Evolutionary conservation across 2,888 invertebrate species (phyloP), one percentile per base, ranked within the genome.

Genomic region (Cynaeus angustus): DNA sequence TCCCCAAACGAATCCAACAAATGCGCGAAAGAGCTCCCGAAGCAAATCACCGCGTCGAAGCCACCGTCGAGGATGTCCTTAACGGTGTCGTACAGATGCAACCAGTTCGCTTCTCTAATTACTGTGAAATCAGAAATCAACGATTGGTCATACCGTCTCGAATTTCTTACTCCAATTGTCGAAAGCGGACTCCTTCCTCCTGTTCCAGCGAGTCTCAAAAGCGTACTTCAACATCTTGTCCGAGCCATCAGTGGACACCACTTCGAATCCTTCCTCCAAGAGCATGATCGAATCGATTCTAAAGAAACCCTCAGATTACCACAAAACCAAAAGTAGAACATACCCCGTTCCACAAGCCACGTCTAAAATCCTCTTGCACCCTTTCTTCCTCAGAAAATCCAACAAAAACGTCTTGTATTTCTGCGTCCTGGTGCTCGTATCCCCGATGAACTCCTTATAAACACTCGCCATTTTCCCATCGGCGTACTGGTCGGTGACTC

Each of bases 151-250:
- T n/a, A n/a, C n/a, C n/a, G n/a, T n/a, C n/a, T n/a, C n/a, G n/a
- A n/a, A n/a, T n/a, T n/a, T n/a, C n/a, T 86, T 85, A 96, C 96
- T 87, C 96, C 96, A 96, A 64, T 92, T 89, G 79, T 96, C 94
- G 79, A 94, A 96, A 55, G 90, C 90, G 0, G 86, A 77, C 79
- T 96, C 92, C 80, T 91, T 93, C 72, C 96, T 88, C 56, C 94
- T 89, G 56, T 91, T 90, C 96, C 96, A 96, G 56, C 96, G 87
- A 14, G 94, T 90, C 80, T 95, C 94, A 33, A 95, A 85, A 0
- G 96, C 96, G 81, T 94, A 92, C 80, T 96, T 96, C 79, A 96
- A 84, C 96, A 96, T 96, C 85, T 96, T 96, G 83, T 96, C 96
- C 0, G 96, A 96, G 0, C 95, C 96, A 85, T 96, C 96, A 3